These are phyloP conservation scores for Scaptomyza polygonia DNA, from an alignment of 2,888 invertebrate species.

Conservation along the genomic window DNA sequence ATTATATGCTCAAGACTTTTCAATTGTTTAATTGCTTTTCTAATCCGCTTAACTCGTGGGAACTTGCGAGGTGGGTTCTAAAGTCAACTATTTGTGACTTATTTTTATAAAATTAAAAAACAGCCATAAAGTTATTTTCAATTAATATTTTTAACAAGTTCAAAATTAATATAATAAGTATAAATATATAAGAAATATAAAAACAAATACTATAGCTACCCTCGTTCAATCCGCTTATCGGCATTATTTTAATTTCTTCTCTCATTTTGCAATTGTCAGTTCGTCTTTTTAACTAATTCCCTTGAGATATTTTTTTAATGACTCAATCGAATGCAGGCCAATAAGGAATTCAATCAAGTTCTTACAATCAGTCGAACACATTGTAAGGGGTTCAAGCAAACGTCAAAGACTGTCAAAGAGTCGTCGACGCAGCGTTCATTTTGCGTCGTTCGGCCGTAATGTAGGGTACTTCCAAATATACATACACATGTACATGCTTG, in stretches of 20 bases:
- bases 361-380: too few relatives aligned
- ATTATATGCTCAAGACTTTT: not conserved
- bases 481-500: too few relatives aligned
- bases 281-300: not conserved
- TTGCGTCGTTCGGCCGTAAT: too few relatives aligned
- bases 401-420: too few relatives aligned
- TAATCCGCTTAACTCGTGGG: not conserved
- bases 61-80: not conserved
- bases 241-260: constrained; percentile 3
- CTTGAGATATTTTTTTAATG: constrained; percentile 18
- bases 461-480: too few relatives aligned
- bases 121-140: not conserved
- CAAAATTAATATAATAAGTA: too few relatives aligned
- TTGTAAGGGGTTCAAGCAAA: too few relatives aligned
- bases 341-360: constrained; percentile 13
- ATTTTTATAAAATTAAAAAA: not conserved
- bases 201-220: not conserved
- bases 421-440: too few relatives aligned
- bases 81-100: not conserved
- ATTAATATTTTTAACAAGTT: not conserved
- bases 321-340: constrained; percentile 12
- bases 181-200: not conserved
- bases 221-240: constrained; percentile 21
- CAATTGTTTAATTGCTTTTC: not conserved
- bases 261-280: not conserved